Base-by-base conservation (phyloP, 2,797 vertebrate species). In the Acrocephalus scirpaceus region DNA sequence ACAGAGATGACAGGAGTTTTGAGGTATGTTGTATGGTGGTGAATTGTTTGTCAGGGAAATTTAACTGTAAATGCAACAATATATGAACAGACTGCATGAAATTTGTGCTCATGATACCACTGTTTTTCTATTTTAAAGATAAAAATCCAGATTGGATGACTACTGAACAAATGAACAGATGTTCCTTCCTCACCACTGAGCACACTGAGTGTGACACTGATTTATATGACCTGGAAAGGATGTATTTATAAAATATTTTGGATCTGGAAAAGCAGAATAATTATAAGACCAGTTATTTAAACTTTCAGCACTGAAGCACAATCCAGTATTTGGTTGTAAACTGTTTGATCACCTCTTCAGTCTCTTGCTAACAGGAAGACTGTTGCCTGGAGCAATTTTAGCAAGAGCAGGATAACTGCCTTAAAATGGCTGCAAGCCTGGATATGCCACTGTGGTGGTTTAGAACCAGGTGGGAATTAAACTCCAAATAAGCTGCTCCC, bases 131-230 rank as follows among this genome's bases (percentile, higher is more conserved):
- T 72, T 88, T 95, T 67, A 65, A 79, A 82, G 53, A 85, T 25
- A 71, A 82, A 96, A 88, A 92, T 23, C 19, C 57, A 50, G 22
- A 27, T 67, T 90, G 67, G 54, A 69, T 80, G 50, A 74, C 27
- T 77, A 54, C 65, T 77, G 58, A 90, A 90, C 19, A 70, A 73
- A 88, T 67, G 61, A 92, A 54, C 78, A 90, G 85, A 80, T 91
- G 78, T 61, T 92, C 27, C 38, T 57, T 60, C 26, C 50, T 80
- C 47, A 13, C n/a, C 38, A 44, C 26, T 56, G 69, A 88, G n/a
- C 8, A 5, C 50, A 69, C 22, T 34, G 34, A 71, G 16, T 47
- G 32, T 72, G 21, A 83, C 69, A 51, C 17, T 50, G 32, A 70
- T 91, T 88, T 40, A 23, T 30, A 36, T 23, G 19, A 90, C n/a